phyloP scores from a whole-genome alignment of 2,888 invertebrate species.

The Venustoraphidia nigricollis region DNA sequence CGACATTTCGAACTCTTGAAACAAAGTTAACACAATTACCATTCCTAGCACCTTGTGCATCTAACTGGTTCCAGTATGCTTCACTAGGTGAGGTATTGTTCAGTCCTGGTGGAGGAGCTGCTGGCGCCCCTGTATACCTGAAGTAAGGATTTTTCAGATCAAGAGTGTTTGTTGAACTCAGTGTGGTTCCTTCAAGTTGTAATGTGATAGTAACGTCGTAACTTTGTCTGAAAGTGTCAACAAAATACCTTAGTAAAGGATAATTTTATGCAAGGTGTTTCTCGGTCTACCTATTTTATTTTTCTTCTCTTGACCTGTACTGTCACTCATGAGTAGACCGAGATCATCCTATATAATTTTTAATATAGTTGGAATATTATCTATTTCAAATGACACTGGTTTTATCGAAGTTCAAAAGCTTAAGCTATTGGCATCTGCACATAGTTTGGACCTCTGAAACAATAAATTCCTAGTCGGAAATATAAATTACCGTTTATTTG shows the following conservation, averaged over 20 bases:
- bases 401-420: neutral
- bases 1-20: too few species aligned
- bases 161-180: constrained; percentile 77
- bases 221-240: constrained; percentile 54
- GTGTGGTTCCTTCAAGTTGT: constrained; percentile 73
- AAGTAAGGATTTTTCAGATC: constrained; percentile 98
- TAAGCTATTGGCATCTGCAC: neutral
- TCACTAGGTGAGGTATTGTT: constrained; percentile 87
- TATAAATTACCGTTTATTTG: constrained; percentile 64
- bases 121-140: constrained; percentile 86
- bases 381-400: neutral
- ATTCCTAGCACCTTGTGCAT: constrained; percentile 49
- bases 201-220: constrained; percentile 97
- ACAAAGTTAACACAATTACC: constrained; percentile 15
- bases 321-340: too few species aligned
- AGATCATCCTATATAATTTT: neutral
- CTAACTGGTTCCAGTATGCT: constrained; percentile 75
- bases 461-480: neutral
- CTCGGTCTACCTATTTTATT: too few species aligned
- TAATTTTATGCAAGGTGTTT: neutral
- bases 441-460: neutral
- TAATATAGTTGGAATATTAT: neutral
- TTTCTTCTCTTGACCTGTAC: too few species aligned
- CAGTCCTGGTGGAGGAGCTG: constrained; percentile 83
- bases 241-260: neutral